Evolutionary conservation across 2,113 vertebrate species (phyloP).

Genomic region (Platysternon megacephalum): DNA sequence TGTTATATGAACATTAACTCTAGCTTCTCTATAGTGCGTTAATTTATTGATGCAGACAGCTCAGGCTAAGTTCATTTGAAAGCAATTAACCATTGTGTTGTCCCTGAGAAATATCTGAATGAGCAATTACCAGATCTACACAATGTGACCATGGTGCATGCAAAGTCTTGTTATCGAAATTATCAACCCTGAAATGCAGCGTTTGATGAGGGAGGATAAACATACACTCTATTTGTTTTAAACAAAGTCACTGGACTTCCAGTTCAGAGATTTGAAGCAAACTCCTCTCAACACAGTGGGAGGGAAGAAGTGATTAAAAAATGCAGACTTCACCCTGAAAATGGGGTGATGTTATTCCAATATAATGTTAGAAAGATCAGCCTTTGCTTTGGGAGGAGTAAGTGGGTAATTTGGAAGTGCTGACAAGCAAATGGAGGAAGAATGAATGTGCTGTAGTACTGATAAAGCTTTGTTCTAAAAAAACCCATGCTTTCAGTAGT

Average conservation of each 20-base stretch:
- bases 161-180: not conserved
- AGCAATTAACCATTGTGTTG: not conserved
- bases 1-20: accelerated
- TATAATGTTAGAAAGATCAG: accelerated
- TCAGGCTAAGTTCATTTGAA: constrained; percentile 1
- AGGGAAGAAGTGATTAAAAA: not conserved
- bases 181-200: not conserved
- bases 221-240: not conserved
- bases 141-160: accelerated
- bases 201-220: not conserved
- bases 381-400: not conserved
- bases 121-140: not conserved
- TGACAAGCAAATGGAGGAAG: accelerated
- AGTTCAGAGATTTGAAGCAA: accelerated
- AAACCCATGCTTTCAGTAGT: not conserved
- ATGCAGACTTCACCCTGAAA: not conserved
- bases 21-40: not conserved
- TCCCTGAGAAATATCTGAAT: not conserved
- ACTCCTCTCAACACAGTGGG: accelerated
- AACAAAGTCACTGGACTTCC: not conserved
- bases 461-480: not conserved
- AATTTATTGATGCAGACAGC: not conserved
- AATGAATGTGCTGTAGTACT: not conserved
- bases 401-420: not conserved
- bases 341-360: accelerated